A percentile compares a stretch with the other conserved stretches of the same genome.
Conservation (phyloP, 1,140 invertebrate genomes). For the Zaprionus camerounensis region DNA sequence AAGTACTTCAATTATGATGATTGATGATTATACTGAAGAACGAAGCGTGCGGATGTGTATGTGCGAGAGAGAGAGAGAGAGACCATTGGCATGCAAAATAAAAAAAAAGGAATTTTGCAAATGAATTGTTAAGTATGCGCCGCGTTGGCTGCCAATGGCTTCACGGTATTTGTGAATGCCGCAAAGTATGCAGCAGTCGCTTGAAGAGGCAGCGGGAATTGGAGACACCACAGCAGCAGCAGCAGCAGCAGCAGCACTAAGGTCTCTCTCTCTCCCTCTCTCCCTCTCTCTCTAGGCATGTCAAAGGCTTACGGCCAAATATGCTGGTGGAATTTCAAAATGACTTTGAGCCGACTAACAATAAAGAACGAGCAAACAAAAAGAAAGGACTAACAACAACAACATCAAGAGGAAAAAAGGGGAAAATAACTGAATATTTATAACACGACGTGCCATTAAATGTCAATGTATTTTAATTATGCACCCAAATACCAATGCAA, state of each 20-base stretch:
- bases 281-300: slow-evolving; percentile 9
- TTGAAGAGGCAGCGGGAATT: neutral
- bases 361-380: slow-evolving; percentile 26
- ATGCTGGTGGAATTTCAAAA: slow-evolving; percentile 70
- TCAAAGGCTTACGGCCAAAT: slow-evolving; percentile 68
- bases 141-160: slow-evolving; percentile 36
- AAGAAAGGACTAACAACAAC: slow-evolving; percentile 15
- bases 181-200: slow-evolving; percentile 47
- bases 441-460: slow-evolving; percentile 71
- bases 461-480: slow-evolving; percentile 83
- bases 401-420: slow-evolving; percentile 8
- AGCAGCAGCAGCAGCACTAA: slow-evolving; percentile 19
- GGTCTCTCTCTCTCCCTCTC: slow-evolving; percentile 17
- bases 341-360: slow-evolving; percentile 47
- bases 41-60: slow-evolving; percentile 8
- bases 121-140: slow-evolving; percentile 64
- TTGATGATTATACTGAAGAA: slow-evolving; percentile 64
- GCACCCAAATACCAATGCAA: slow-evolving; percentile 47
- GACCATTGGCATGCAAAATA: slow-evolving; percentile 62
- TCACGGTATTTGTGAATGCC: slow-evolving; percentile 37
- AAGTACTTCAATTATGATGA: slow-evolving; percentile 79
- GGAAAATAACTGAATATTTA: slow-evolving; percentile 71
- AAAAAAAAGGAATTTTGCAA: slow-evolving; percentile 69
- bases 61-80: neutral
- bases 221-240: neutral